These are phyloP conservation scores for Aricia agestis DNA, from an alignment of 1,140 invertebrate genomes.

Conservation along the genomic window DNA sequence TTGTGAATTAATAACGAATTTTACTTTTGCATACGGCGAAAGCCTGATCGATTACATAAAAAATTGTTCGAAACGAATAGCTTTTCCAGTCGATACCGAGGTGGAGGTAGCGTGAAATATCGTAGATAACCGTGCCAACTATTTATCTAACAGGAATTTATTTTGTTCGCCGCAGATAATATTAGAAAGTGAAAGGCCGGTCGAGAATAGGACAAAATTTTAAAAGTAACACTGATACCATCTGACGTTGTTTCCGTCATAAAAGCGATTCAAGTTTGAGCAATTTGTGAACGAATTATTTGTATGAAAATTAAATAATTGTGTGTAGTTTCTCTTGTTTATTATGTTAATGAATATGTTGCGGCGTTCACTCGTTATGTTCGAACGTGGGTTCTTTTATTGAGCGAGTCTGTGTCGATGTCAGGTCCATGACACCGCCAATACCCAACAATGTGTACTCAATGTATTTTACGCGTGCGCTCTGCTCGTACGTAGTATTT, in stretches of 20 bases:
- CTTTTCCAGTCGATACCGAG: neutral
- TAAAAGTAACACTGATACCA: conserved; percentile 5
- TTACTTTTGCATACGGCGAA: too few species aligned
- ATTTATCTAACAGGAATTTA: neutral
- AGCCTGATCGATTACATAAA: neutral
- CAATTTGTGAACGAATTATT: conserved; percentile 2
- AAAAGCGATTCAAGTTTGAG: neutral
- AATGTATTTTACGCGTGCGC: neutral
- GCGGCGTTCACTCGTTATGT: neutral
- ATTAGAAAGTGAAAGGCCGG: conserved; percentile 8
- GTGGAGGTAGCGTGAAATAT: neutral
- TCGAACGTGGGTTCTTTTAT: neutral
- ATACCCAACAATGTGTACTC: neutral
- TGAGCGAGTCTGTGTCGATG: neutral
- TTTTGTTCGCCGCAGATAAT: neutral
- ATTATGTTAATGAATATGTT: conserved; percentile 7
- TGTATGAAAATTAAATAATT: neutral
- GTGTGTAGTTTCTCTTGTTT: conserved; percentile 1
- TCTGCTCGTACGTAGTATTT: neutral
- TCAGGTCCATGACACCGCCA: neutral
- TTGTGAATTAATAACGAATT: too few species aligned
- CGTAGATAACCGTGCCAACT: neutral
- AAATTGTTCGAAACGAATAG: neutral
- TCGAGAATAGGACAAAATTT: neutral
- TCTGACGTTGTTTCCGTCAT: neutral